Evolutionary conservation across 2,888 invertebrate genomes (phyloP), one percentile per base, ranked within the genome.

Genomic region (Papilio elwesi): DNA sequence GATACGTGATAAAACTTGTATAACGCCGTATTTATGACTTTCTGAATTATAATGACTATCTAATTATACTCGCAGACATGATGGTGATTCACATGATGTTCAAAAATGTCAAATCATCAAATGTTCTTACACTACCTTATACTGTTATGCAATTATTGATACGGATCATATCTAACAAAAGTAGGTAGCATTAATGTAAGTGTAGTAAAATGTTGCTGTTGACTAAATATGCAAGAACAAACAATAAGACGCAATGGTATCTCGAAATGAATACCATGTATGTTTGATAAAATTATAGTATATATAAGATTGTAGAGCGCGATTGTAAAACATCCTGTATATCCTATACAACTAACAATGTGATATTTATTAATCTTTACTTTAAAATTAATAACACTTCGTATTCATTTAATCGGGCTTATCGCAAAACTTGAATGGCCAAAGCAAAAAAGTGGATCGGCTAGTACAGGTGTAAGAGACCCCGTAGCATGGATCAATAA

Each of bases 321-420:
- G 38, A 62, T 62, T 43, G 43, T 15, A n/a, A 53, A 38, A 48
- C 57, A 68, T n/a, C 57, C 68, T 68, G 57, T 59, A 59, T 36
- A 57, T 6, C 10, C 16, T 8, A 55, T 26, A 59, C 8, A 36
- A 55, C 38, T 16, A 55, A 53, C 66, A 48, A 68, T 53, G 53
- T 26, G 52, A 72, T 72, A 53, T 68, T 73, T 68, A 65, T 68
- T 68, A 64, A 64, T 64, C 49, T 65, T 68, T 68, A 64, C 64
- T 68, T 38, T 64, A 73, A 68, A 55, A 73, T 73, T 55, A 68
- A 73, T 73, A 73, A 73, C 68, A 68, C 64, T 68, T 57, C 49
- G 43, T 26, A 65, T 57, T 57, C 49, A 68, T 73, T 68, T 73
- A 65, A 68, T 73, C 68, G 51, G 3, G 38, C 43, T 51, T 36